A percentile compares a stretch with the other conserved stretches of the same genome.
phyloP scores from a whole-genome alignment of 2,113 vertebrate genomes.

The Rousettus leschenaultii region DNA sequence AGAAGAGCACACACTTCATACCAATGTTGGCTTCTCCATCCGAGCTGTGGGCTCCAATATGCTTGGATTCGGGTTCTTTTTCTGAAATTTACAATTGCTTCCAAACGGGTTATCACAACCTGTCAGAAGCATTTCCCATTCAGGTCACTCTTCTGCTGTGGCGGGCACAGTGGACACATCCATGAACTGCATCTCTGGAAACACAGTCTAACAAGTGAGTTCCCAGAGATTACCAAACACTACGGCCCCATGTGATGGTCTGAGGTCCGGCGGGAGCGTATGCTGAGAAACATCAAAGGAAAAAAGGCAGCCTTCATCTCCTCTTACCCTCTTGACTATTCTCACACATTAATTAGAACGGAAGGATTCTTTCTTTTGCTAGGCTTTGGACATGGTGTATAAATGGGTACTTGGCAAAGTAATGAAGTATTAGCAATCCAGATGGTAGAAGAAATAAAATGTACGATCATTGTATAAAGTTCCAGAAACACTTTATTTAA shows the following conservation, averaged over 20 bases:
- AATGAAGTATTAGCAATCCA: not conserved
- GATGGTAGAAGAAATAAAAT: constrained; percentile 48
- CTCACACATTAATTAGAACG: not conserved
- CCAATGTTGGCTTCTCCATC: not conserved
- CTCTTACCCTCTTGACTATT: not conserved
- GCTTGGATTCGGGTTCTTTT: not conserved
- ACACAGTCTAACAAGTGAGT: not conserved
- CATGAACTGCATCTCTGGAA: not conserved
- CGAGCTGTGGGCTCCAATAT: not conserved
- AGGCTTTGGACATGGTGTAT: not conserved
- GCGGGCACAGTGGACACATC: not conserved
- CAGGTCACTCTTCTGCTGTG: not conserved
- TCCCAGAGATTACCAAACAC: not conserved
- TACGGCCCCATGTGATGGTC: too few species aligned
- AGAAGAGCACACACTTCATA: not conserved
- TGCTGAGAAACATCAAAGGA: not conserved
- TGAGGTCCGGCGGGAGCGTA: not conserved
- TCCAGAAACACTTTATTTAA: constrained; percentile 95
- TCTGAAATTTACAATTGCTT: not conserved
- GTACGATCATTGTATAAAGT: constrained; percentile 77
- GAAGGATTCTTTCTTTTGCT: not conserved
- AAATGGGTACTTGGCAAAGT: not conserved
- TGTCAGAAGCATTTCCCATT: not conserved
- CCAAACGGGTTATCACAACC: not conserved
- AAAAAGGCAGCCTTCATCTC: not conserved